Evolutionary conservation across 2,113 vertebrate species (phyloP).

Genomic region (Eulemur rufifrons): DNA sequence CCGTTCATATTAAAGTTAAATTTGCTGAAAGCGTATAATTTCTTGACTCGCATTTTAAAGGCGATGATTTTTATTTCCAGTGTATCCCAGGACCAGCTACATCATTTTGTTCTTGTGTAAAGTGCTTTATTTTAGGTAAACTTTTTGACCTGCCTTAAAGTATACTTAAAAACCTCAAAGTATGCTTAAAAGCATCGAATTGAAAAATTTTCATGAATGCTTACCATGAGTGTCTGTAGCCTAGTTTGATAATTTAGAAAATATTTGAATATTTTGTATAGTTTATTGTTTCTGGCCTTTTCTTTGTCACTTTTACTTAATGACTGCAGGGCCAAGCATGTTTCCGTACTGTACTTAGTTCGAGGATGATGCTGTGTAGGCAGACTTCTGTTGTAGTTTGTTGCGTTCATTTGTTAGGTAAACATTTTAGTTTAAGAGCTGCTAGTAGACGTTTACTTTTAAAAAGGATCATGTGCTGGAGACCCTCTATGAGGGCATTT

Average conservation of each 20-base stretch:
- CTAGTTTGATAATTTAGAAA: background rate
- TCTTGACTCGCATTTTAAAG: background rate
- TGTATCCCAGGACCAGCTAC: background rate
- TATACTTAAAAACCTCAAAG: background rate
- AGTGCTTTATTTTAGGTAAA: constrained; percentile 1
- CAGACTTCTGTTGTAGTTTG: background rate
- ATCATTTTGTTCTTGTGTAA: constrained; percentile 13
- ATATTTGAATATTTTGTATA: background rate
- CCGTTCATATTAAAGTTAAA: background rate
- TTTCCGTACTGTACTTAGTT: background rate
- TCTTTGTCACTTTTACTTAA: background rate
- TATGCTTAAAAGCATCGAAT: background rate
- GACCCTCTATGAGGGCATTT: background rate
- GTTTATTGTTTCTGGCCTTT: background rate
- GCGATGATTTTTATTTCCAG: background rate
- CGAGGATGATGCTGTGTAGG: background rate
- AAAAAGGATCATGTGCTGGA: background rate
- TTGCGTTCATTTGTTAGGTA: background rate
- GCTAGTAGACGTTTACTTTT: background rate
- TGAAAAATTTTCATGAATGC: background rate
- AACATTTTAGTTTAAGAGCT: constrained; percentile 11
- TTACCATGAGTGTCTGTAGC: background rate
- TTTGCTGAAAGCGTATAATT: background rate
- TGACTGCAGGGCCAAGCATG: background rate
- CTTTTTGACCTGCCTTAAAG: constrained; percentile 32